Conservation (phyloP, 2,888 invertebrate species). For the Napeogenes sylphis region DNA sequence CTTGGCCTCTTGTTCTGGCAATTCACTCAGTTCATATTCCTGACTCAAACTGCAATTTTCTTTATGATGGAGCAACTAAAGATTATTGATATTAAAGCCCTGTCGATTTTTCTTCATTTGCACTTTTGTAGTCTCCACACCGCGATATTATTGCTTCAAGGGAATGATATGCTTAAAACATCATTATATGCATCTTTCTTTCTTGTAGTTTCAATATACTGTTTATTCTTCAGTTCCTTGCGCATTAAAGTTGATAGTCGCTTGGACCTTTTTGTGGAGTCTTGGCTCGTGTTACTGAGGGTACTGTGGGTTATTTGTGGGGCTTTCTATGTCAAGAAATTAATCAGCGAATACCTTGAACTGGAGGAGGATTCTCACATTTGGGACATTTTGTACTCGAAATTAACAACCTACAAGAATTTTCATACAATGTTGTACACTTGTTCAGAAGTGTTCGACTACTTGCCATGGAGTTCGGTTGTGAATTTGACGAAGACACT, state of each 20-base stretch:
- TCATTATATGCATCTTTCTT: slow-evolving; percentile 72
- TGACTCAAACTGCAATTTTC: slow-evolving; percentile 85
- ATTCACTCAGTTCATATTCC: slow-evolving; percentile 89
- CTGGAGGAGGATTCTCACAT: slow-evolving; percentile 81
- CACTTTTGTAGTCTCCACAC: slow-evolving; percentile 67
- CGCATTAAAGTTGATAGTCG: slow-evolving; percentile 53
- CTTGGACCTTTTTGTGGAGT: slow-evolving; percentile 49
- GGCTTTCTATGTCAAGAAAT: slow-evolving; percentile 62
- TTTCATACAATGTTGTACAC: slow-evolving; percentile 89
- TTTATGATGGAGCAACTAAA: slow-evolving; percentile 82
- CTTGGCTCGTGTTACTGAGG: slow-evolving; percentile 49
- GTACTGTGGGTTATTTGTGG: slow-evolving; percentile 39
- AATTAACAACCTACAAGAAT: slow-evolving; percentile 79
- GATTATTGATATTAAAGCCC: slow-evolving; percentile 63
- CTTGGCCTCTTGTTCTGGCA: slow-evolving; percentile 83
- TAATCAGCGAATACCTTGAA: slow-evolving; percentile 53
- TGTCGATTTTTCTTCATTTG: slow-evolving; percentile 59
- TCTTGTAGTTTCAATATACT: slow-evolving; percentile 54
- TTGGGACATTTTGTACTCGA: slow-evolving; percentile 83
- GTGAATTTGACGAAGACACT: slow-evolving; percentile 73
- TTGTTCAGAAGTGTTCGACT: slow-evolving; percentile 87
- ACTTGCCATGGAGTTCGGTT: slow-evolving; percentile 77
- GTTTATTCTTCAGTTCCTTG: slow-evolving; percentile 55
- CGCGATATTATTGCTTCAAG: slow-evolving; percentile 60
- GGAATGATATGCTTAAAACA: slow-evolving; percentile 69